These are phyloP conservation scores for Phyto melanocephala DNA, from an alignment of 2,888 invertebrate genomes.

Conservation along the genomic window DNA sequence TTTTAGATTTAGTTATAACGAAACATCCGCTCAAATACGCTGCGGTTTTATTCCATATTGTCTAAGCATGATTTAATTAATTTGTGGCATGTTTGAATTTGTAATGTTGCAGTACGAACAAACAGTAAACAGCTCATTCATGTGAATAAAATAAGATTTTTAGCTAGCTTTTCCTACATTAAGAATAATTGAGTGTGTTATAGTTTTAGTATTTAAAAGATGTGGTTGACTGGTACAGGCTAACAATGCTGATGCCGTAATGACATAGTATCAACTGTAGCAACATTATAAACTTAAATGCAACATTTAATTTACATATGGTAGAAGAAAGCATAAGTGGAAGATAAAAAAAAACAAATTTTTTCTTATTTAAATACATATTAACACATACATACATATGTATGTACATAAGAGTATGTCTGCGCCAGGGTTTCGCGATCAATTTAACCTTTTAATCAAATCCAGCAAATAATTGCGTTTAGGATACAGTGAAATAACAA, in stretches of 20 bases:
- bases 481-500: too few relatives aligned
- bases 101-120: neutral
- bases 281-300: conserved; percentile 38
- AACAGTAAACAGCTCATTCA: conserved; percentile 5
- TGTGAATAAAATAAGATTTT: conserved; percentile 17
- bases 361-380: neutral
- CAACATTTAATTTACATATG: conserved; percentile 43
- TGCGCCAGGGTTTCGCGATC: too few relatives aligned
- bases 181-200: conserved; percentile 17
- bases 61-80: conserved; percentile 33
- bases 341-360: neutral
- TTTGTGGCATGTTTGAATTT: conserved; percentile 19
- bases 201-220: conserved; percentile 1
- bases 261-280: conserved; percentile 33
- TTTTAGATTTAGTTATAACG: conserved; percentile 49
- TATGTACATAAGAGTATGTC: too few relatives aligned
- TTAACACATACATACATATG: too few relatives aligned
- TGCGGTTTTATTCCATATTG: conserved; percentile 23
- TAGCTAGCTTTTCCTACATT: conserved; percentile 36
- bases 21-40: conserved; percentile 57
- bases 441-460: too few relatives aligned
- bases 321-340: neutral
- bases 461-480: too few relatives aligned
- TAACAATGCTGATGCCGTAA: conserved; percentile 14
- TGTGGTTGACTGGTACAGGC: neutral